These are phyloP conservation scores for Lottia gigantea DNA, from an alignment of 2,888 invertebrate genomes.

Conservation along the genomic window DNA sequence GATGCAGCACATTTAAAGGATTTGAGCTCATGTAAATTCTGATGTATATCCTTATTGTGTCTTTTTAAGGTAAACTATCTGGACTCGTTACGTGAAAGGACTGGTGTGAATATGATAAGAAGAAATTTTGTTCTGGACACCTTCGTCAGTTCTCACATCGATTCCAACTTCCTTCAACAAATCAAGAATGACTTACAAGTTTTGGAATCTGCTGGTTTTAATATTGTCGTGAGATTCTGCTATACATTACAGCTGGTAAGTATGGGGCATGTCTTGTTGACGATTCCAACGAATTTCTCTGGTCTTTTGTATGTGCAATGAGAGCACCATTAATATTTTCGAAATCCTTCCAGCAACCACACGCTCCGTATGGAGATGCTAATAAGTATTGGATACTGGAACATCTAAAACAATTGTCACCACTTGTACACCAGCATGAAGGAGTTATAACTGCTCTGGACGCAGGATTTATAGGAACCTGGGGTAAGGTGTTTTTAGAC, in stretches of 20 bases:
- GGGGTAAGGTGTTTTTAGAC: conserved; percentile 20
- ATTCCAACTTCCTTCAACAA: conserved; percentile 23
- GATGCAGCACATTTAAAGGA: too few relatives aligned
- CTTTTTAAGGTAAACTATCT: conserved; percentile 10
- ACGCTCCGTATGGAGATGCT: conserved; percentile 30
- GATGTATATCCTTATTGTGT: background rate
- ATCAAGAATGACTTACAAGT: conserved; percentile 24
- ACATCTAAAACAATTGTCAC: conserved; percentile 27
- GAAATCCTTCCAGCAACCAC: conserved; percentile 9
- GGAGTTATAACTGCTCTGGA: conserved; percentile 25
- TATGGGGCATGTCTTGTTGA: background rate
- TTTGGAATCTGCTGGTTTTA: conserved; percentile 22
- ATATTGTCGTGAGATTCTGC: conserved; percentile 26
- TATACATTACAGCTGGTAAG: conserved; percentile 26
- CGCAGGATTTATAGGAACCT: conserved; percentile 32
- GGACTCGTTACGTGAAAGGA: conserved; percentile 14
- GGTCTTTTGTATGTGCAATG: too few relatives aligned
- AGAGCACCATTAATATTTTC: too few relatives aligned
- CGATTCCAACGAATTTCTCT: too few relatives aligned
- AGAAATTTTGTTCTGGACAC: conserved; percentile 27
- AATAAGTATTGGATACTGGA: conserved; percentile 24
- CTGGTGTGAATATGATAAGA: conserved; percentile 26
- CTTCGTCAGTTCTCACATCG: conserved; percentile 19
- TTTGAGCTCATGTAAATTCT: too few relatives aligned
- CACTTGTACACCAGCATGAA: conserved; percentile 25